Evolutionary conservation across 2,113 vertebrate species (phyloP).

Genomic region (Taxidea taxus): DNA sequence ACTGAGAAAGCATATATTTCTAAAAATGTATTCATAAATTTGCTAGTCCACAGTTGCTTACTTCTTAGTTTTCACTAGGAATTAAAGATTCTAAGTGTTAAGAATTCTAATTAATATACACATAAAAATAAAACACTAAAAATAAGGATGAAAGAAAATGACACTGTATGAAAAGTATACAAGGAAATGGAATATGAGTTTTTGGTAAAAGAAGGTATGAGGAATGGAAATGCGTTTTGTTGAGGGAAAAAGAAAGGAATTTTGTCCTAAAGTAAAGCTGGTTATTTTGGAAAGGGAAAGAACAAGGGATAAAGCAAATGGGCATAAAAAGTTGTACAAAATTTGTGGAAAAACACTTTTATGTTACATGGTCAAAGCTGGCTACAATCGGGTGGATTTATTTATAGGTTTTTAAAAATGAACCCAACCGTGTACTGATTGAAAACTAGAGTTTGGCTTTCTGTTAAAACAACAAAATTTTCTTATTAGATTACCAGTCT

Average conservation of each 20-base stretch:
- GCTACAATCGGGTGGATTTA: neutral
- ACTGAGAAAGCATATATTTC: neutral
- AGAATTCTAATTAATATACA: neutral
- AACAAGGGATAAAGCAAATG: neutral
- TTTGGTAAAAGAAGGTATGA: neutral
- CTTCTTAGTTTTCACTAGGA: neutral
- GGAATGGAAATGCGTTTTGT: neutral
- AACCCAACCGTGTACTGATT: neutral
- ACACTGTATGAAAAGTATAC: neutral
- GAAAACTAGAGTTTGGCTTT: neutral
- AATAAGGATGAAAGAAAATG: neutral
- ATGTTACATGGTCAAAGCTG: neutral
- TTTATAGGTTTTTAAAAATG: neutral
- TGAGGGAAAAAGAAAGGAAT: neutral
- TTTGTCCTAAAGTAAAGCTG: neutral
- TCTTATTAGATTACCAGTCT: neutral
- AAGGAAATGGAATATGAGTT: neutral
- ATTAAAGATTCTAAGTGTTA: neutral
- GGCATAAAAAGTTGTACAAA: neutral
- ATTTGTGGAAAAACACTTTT: neutral
- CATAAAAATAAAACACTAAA: neutral
- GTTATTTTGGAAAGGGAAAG: neutral
- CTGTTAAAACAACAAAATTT: neutral
- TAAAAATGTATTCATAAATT: neutral
- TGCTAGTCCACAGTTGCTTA: neutral